A percentile compares a stretch with the other conserved stretches of the same genome.
Evolutionary conservation across 2,113 vertebrate genomes (phyloP).

Genomic region (Aegithalos caudatus): DNA sequence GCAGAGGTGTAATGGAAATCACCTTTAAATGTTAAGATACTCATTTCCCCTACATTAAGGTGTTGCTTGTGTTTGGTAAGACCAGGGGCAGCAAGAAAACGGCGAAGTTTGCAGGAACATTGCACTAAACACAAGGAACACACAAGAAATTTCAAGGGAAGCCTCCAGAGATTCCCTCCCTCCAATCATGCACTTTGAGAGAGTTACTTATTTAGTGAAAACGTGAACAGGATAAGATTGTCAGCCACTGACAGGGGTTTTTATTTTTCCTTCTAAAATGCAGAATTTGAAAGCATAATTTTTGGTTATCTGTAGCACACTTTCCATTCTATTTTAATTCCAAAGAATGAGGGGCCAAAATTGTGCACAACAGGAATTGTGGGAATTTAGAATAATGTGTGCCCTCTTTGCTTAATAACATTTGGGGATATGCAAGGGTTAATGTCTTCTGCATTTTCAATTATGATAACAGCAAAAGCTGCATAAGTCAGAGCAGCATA

Average conservation of each 20-base stretch:
- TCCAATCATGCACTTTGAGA: background rate
- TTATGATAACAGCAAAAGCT: background rate
- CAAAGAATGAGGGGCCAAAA: background rate
- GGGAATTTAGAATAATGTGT: background rate
- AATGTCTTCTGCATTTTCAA: constrained; percentile 10
- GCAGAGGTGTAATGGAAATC: background rate
- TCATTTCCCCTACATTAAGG: accelerated
- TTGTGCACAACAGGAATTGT: background rate
- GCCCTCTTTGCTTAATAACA: background rate
- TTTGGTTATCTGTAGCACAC: background rate
- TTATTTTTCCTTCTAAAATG: background rate
- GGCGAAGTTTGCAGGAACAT: accelerated
- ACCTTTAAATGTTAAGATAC: background rate
- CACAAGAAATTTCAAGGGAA: background rate
- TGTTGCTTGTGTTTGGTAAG: background rate
- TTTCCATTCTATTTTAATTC: background rate
- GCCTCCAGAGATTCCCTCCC: background rate
- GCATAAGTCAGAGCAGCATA: background rate
- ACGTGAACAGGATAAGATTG: background rate
- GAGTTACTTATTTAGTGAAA: background rate
- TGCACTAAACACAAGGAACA: background rate
- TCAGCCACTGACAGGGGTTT: background rate
- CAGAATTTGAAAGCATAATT: background rate
- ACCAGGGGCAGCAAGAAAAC: background rate
- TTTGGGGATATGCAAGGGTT: background rate